Base-by-base conservation (phyloP, 2,113 vertebrate genomes). In the Ia io region DNA sequence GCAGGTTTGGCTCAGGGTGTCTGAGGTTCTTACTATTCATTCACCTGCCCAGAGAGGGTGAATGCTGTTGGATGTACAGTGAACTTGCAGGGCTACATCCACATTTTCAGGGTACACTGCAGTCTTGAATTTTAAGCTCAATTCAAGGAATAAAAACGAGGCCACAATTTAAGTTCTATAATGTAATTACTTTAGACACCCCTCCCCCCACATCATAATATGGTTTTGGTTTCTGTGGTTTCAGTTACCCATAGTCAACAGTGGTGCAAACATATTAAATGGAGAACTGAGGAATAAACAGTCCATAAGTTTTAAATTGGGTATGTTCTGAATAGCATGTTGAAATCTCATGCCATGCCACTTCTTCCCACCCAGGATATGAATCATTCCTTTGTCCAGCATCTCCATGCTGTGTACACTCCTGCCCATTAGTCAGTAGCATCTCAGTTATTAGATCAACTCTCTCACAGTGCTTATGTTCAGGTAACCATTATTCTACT, bases 51-150 rank as follows among this genome's bases (percentile, higher is more conserved):
- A 7, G 7, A 44, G 47, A 78, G 32, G 63, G 0, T 32, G 9
- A 18, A 20, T 9, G 20, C 12, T 63, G 0, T 14, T 73, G 3
- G 35, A 44, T 40, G 2, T 11, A 0, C 3, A 59, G 40, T 35
- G 20, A 77, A 9, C 10, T 83, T 69, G 85, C 1, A 77, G 32
- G 30, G n/a, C 16, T 22, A 42, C 3, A 12, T 20, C 44, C 18
- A 22, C 8, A 18, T 3, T 71, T 82, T 90, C 10, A 22, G 42
- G 44, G 8, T 89, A 7, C 12, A 6, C 1, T 83, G 13, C 4
- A 49, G 18, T 49, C 56, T 40, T 91, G 25, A 74, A 84, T 23
- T 59, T 28, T 74, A 79, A 89, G 16, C 17, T 91, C 30, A 71
- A 32, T 65, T 91, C 20, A n/a, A 80, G 83, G 74, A 91, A 84